Percentiles rank a stretch among this genome's conserved stretches.
These are phyloP conservation scores for Holotrichia oblita DNA, from an alignment of 1,140 invertebrate genomes.

Conservation along the genomic window DNA sequence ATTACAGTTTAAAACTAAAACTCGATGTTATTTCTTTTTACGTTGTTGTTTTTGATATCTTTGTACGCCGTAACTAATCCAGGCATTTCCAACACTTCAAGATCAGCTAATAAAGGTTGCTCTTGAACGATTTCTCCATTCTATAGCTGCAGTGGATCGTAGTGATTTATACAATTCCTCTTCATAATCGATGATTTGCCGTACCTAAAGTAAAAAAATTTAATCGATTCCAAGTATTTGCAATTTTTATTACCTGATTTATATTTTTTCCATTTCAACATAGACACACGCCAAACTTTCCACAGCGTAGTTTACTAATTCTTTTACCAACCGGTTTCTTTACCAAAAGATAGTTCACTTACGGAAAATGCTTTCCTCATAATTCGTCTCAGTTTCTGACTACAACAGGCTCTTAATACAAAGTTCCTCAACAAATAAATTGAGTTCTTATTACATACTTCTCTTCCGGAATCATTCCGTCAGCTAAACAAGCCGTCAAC, in stretches of 20 bases:
- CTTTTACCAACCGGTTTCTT: conserved; percentile 68
- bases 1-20: conserved; percentile 78
- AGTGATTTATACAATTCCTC: conserved; percentile 71
- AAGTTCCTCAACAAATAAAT: conserved; percentile 31
- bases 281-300: conserved; percentile 79
- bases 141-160: conserved; percentile 64
- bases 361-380: conserved; percentile 79
- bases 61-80: conserved; percentile 76
- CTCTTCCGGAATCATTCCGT: conserved; percentile 83
- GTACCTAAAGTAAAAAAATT: conserved; percentile 62
- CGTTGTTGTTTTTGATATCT: conserved; percentile 62
- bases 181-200: conserved; percentile 76
- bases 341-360: conserved; percentile 73
- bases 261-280: conserved; percentile 80
- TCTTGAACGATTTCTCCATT: conserved; percentile 71
- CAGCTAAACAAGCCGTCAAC: conserved; percentile 82
- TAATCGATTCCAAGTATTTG: background rate
- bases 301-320: conserved; percentile 74
- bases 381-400: conserved; percentile 82
- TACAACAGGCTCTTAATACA: too few relatives aligned
- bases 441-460: conserved; percentile 63
- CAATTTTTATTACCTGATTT: conserved; percentile 66
- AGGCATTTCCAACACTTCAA: conserved; percentile 67
- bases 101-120: conserved; percentile 69
- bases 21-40: conserved; percentile 57